These are phyloP conservation scores for Heliconius melpomene DNA, from an alignment of 1,140 invertebrate genomes.

Conservation along the genomic window DNA sequence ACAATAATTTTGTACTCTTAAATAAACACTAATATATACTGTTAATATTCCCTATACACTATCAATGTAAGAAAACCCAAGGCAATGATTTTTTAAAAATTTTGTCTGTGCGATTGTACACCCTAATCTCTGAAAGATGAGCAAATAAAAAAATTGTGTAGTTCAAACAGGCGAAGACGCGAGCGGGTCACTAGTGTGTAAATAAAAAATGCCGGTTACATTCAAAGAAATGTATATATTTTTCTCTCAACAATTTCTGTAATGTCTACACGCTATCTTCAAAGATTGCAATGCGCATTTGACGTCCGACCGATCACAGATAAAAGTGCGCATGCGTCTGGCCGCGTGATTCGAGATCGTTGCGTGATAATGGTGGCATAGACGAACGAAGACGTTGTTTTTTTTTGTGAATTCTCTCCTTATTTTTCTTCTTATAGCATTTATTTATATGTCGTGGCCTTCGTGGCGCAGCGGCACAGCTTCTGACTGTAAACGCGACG, in stretches of 20 bases:
- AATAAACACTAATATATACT: no score
- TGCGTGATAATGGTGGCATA: constrained; percentile 21
- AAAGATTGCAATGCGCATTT: constrained; percentile 32
- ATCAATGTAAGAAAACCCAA: no score
- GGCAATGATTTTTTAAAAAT: no score
- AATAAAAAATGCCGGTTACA: no score
- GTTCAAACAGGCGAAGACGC: no score
- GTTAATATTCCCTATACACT: no score
- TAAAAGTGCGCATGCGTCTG: constrained; percentile 21
- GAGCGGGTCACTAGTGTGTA: no score
- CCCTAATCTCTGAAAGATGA: no score
- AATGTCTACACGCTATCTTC: background rate
- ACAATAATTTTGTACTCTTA: background rate
- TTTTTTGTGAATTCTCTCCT: constrained; percentile 10
- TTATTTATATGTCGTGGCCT: background rate
- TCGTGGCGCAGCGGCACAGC: no score
- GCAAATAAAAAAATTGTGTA: no score
- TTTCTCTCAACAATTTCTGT: constrained; percentile 1
- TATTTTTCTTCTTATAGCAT: background rate
- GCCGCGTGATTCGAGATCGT: constrained; percentile 16
- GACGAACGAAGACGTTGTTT: background rate
- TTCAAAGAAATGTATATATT: background rate
- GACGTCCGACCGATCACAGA: constrained; percentile 19
- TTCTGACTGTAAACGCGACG: no score
- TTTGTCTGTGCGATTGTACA: no score